phyloP scores from a whole-genome alignment of 2,888 invertebrate species.

The Trachelus troglodyta region DNA sequence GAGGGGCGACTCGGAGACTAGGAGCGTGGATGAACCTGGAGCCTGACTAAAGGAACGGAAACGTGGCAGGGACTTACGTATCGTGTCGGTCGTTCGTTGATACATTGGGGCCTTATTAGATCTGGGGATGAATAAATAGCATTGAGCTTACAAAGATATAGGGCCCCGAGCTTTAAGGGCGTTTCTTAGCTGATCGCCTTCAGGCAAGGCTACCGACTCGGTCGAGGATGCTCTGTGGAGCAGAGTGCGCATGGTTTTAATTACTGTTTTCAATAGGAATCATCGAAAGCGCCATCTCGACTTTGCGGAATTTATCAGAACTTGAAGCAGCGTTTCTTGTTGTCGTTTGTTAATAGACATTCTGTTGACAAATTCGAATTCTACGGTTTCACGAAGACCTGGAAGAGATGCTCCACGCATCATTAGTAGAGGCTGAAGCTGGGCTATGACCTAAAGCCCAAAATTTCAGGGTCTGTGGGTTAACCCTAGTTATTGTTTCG shows the following conservation, averaged over 20 bases:
- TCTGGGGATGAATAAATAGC: too few species aligned
- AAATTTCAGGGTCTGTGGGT: not conserved
- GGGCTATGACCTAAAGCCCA: not conserved
- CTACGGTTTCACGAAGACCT: not conserved
- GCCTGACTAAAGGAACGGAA: not conserved
- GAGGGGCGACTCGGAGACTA: not conserved
- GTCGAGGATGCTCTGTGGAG: too few species aligned
- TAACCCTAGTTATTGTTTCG: constrained; percentile 36
- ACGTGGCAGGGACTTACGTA: too few species aligned
- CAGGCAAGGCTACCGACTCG: constrained; percentile 12
- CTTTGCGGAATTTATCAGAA: not conserved
- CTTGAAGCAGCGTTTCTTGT: not conserved
- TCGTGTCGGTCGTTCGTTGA: too few species aligned
- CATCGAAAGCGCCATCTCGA: not conserved
- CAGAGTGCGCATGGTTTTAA: not conserved
- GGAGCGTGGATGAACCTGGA: not conserved
- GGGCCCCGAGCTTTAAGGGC: not conserved
- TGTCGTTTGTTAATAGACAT: not conserved
- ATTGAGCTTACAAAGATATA: too few species aligned
- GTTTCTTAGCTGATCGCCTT: constrained; percentile 8
- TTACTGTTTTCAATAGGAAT: not conserved
- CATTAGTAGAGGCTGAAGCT: not conserved
- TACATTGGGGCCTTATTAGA: too few species aligned
- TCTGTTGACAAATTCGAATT: not conserved
- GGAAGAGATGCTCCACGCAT: not conserved